Percentiles rank a stretch among this genome's conserved stretches.
Evolutionary conservation across 2,888 invertebrate species (phyloP).

Genomic region (Archips xylosteana): DNA sequence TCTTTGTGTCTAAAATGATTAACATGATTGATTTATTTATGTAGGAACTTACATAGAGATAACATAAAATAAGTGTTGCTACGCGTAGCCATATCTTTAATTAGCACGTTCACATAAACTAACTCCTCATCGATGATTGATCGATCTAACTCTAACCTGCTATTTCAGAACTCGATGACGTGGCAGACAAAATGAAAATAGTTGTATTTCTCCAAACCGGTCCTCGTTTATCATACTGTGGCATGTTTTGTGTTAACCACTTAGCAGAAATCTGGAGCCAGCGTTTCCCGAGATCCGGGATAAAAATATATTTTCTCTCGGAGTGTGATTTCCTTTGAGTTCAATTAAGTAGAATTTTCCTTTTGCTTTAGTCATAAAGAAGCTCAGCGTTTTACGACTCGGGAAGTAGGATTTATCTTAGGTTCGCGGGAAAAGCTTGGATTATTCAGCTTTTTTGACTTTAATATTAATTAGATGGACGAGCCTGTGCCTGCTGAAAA

Average conservation of each 20-base stretch:
- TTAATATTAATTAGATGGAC: background rate
- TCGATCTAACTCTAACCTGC: conserved; percentile 2
- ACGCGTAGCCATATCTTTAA: background rate
- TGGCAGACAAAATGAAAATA: conserved; percentile 30
- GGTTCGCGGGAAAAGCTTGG: background rate
- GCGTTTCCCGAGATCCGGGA: conserved; percentile 12
- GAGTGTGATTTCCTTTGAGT: conserved; percentile 17
- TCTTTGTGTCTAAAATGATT: background rate
- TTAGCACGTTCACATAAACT: background rate
- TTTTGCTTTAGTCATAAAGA: conserved; percentile 19
- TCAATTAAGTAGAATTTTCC: conserved; percentile 27
- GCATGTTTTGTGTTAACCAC: conserved; percentile 35
- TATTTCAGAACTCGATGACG: conserved; percentile 24
- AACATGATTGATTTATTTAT: background rate
- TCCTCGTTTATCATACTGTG: conserved; percentile 31
- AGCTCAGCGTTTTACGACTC: conserved; percentile 21
- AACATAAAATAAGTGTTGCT: background rate
- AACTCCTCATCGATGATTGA: conserved; percentile 4
- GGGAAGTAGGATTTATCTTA: conserved; percentile 7
- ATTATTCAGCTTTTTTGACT: background rate
- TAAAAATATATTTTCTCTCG: conserved; percentile 28
- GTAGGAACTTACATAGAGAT: background rate
- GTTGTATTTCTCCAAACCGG: conserved; percentile 25
- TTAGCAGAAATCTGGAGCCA: conserved; percentile 33
- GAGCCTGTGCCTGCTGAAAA: conserved; percentile 1